Conservation (phyloP, 1,140 invertebrate genomes). For the Bursaphelenchus mucronatus region DNA sequence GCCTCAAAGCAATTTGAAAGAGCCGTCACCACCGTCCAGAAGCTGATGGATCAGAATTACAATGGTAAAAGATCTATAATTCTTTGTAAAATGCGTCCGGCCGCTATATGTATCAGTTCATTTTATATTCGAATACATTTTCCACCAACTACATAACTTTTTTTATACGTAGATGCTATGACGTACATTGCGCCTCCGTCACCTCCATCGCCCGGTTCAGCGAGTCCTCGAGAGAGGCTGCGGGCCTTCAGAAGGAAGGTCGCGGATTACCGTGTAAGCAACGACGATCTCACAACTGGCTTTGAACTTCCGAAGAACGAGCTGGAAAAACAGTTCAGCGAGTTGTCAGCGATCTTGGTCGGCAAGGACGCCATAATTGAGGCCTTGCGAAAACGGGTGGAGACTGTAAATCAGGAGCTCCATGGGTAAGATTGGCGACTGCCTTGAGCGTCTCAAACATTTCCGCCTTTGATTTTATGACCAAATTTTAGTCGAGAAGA, state of each 20-base stretch:
- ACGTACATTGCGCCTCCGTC: no score
- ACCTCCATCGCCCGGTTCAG: no score
- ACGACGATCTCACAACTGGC: no score
- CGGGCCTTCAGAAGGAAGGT: conserved; percentile 3
- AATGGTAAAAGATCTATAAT: no score
- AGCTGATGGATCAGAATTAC: background rate
- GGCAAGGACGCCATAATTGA: conserved; percentile 20
- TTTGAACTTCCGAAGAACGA: background rate
- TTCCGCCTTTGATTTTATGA: background rate
- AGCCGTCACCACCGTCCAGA: conserved; percentile 10
- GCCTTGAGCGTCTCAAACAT: background rate
- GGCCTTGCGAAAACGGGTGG: conserved; percentile 6
- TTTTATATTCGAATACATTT: no score
- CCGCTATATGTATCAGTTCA: no score
- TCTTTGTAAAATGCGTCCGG: no score
- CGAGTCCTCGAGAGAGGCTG: background rate
- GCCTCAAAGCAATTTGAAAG: conserved; percentile 14
- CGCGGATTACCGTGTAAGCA: background rate
- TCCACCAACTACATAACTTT: no score
- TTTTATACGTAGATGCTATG: no score
- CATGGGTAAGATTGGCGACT: conserved; percentile 1
- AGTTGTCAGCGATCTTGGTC: conserved; percentile 2
- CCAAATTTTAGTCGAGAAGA: background rate
- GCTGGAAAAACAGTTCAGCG: conserved; percentile 14
- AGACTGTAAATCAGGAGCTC: conserved; percentile 1